Evolutionary conservation across 2,797 vertebrate genomes (phyloP).

Genomic region (Sitta carolinensis): DNA sequence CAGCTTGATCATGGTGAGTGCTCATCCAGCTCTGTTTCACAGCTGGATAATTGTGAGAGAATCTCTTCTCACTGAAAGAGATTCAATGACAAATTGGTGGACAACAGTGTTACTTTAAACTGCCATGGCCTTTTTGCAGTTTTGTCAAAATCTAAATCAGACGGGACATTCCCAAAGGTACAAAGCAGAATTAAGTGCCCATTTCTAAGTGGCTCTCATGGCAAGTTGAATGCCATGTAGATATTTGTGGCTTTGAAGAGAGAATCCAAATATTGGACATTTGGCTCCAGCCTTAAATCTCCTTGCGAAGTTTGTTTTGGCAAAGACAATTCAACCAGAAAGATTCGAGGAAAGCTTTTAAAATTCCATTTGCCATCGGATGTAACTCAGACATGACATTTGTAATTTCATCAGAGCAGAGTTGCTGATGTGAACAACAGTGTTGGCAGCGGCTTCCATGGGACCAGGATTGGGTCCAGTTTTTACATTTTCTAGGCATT

Average conservation of each 20-base stretch:
- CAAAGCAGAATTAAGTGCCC: not conserved
- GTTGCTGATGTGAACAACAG: conserved; percentile 13
- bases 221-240: not conserved
- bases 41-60: not conserved
- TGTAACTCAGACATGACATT: conserved; percentile 36
- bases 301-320: conserved; percentile 1
- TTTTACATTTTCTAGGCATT: conserved; percentile 33
- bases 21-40: not conserved
- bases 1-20: not conserved
- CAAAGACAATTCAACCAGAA: conserved; percentile 32
- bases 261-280: not conserved
- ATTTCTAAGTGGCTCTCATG: not conserved
- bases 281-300: conserved; percentile 1
- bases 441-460: not conserved
- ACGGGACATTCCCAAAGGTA: not conserved
- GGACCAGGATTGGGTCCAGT: conserved; percentile 30
- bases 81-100: not conserved
- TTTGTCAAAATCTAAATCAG: not conserved
- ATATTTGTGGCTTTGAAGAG: conserved; percentile 20
- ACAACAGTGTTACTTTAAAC: not conserved
- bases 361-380: conserved; percentile 14
- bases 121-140: not conserved
- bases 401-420: conserved; percentile 36
- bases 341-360: conserved; percentile 10
- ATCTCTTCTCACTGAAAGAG: not conserved